Evolutionary conservation across 2,113 vertebrate genomes (phyloP).

Genomic region (Oryzias celebensis): DNA sequence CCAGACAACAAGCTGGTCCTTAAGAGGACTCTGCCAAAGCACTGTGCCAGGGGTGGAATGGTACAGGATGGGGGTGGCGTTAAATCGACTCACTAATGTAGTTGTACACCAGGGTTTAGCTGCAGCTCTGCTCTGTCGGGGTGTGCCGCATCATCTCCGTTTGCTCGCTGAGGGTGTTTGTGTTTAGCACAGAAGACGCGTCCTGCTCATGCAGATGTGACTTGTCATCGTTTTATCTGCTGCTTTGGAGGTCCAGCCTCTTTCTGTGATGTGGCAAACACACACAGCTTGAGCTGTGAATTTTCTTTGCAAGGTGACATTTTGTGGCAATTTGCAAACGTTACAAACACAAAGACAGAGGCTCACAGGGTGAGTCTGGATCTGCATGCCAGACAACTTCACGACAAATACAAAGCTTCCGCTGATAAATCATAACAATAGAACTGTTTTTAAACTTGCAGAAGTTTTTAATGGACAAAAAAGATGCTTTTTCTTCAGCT

Average conservation of each 20-base stretch:
- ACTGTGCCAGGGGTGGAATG: constrained; percentile 43
- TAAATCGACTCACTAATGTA: constrained; percentile 9
- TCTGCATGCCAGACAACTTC: neutral
- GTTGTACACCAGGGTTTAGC: constrained; percentile 10
- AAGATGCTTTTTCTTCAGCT: no score
- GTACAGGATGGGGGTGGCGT: constrained; percentile 22
- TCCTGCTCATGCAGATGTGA: constrained; percentile 68
- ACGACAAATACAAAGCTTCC: neutral
- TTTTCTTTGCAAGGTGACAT: constrained; percentile 75
- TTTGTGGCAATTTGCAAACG: constrained; percentile 71
- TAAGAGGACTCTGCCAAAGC: constrained; percentile 49
- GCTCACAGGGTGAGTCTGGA: constrained; percentile 31
- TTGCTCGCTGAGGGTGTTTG: constrained; percentile 14
- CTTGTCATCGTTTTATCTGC: constrained; percentile 65
- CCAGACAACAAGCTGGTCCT: constrained; percentile 70
- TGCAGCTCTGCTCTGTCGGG: neutral
- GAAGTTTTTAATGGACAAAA: no score
- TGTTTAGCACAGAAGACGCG: constrained; percentile 39
- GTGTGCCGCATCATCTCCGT: neutral
- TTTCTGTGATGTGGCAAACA: constrained; percentile 73
- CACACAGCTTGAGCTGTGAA: constrained; percentile 77
- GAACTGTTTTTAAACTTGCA: no score
- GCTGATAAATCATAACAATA: neutral
- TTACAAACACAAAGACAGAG: constrained; percentile 55
- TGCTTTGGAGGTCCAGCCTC: constrained; percentile 73